These are phyloP conservation scores for Netelia melanura DNA, from an alignment of 2,888 invertebrate species.

Conservation along the genomic window DNA sequence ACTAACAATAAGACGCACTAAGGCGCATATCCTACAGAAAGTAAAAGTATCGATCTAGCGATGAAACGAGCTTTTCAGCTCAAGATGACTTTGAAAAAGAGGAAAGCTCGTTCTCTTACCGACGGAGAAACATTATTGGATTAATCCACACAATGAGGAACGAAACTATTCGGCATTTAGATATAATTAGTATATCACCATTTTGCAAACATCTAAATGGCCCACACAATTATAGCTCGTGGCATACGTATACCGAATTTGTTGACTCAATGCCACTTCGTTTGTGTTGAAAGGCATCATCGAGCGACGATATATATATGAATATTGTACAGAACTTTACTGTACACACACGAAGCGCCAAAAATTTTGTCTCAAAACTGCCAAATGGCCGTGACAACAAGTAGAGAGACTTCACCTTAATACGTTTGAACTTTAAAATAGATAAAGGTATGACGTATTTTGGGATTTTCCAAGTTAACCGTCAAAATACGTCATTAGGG, in stretches of 20 bases:
- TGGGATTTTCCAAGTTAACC: too few relatives aligned
- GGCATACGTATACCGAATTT: background rate
- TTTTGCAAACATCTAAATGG: conserved; percentile 28
- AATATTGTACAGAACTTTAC: background rate
- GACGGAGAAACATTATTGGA: conserved; percentile 12
- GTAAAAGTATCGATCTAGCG: too few relatives aligned
- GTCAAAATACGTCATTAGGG: too few relatives aligned
- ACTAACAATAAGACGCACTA: too few relatives aligned
- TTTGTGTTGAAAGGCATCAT: conserved; percentile 25
- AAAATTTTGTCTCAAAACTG: conserved; percentile 33
- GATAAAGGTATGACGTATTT: conserved; percentile 7
- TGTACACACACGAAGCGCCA: background rate
- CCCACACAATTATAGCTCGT: background rate
- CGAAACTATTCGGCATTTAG: conserved; percentile 21
- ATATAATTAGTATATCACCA: conserved; percentile 27
- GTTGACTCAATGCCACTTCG: background rate
- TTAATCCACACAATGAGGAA: conserved; percentile 31
- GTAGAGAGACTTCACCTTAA: conserved; percentile 16
- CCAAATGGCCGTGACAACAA: conserved; percentile 21
- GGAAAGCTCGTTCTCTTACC: background rate
- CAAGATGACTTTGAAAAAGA: background rate
- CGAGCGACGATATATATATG: background rate
- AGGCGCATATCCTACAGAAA: too few relatives aligned
- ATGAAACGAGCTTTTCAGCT: background rate
- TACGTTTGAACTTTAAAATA: background rate